Conservation (phyloP, 2,113 vertebrate genomes). For the Notiomystis cincta region DNA sequence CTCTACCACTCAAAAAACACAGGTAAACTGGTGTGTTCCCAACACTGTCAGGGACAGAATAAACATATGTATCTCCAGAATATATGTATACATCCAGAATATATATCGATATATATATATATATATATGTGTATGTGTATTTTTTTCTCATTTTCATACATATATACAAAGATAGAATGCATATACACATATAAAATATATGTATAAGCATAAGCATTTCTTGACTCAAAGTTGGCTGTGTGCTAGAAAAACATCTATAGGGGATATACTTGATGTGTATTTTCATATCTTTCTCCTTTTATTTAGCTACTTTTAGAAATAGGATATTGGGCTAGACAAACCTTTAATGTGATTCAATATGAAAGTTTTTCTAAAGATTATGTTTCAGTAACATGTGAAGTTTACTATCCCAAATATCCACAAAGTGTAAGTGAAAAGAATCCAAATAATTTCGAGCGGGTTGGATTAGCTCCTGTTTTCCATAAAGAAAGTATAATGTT, state of each 20-base stretch:
- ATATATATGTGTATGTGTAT: neutral
- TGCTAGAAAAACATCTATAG: neutral
- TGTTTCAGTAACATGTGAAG: neutral
- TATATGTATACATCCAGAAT: neutral
- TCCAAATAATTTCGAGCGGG: neutral
- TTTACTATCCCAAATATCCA: neutral
- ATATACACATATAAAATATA: neutral
- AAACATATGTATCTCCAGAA: neutral
- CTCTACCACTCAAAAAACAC: neutral
- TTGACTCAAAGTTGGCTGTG: neutral
- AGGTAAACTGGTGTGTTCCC: neutral
- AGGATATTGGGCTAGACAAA: neutral
- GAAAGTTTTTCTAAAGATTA: neutral
- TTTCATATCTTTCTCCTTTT: neutral
- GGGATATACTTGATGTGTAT: neutral
- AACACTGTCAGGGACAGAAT: neutral
- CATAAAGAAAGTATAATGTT: neutral
- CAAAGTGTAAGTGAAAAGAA: neutral
- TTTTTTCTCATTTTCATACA: neutral
- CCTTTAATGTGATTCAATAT: neutral
- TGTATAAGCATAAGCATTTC: neutral
- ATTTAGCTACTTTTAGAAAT: neutral
- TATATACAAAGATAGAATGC: neutral
- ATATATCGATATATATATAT: too few species aligned
- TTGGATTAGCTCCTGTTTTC: neutral